These are phyloP conservation scores for Eretmocerus hayati DNA, from an alignment of 2,888 invertebrate genomes.

Conservation along the genomic window DNA sequence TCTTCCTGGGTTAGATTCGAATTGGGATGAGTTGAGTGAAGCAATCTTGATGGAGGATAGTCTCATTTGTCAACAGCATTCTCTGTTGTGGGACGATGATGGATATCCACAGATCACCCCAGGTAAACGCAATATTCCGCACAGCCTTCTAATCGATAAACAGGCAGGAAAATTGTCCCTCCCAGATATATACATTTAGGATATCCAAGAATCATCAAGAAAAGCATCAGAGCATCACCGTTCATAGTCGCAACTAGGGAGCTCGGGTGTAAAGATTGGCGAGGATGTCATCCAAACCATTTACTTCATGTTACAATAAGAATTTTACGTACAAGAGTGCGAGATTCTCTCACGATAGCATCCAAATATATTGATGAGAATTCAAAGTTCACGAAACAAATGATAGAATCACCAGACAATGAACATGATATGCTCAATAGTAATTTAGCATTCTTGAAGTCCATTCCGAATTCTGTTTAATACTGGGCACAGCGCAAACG, in stretches of 20 bases:
- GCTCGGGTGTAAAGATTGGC: slow-evolving; percentile 32
- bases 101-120: slow-evolving; percentile 22
- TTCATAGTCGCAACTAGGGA: slow-evolving; percentile 20
- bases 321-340: slow-evolving; percentile 26
- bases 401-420: no score
- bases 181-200: slow-evolving; percentile 24
- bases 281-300: slow-evolving; percentile 32
- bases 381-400: no score
- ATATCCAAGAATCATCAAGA: slow-evolving; percentile 16
- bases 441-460: no score
- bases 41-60: slow-evolving; percentile 20
- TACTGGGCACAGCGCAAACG: no score
- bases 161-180: slow-evolving; percentile 43
- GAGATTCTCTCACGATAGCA: slow-evolving; percentile 24
- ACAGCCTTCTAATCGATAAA: slow-evolving; percentile 25
- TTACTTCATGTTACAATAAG: slow-evolving; percentile 30
- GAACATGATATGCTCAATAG: no score
- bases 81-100: slow-evolving; percentile 26
- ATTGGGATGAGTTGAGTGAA: slow-evolving; percentile 20
- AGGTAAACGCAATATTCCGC: slow-evolving; percentile 17
- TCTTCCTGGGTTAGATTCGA: not conserved
- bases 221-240: slow-evolving; percentile 10
- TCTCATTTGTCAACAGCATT: slow-evolving; percentile 23
- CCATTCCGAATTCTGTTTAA: no score
- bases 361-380: no score